Percentiles rank a stretch among this genome's conserved stretches.
Evolutionary conservation across 2,888 invertebrate species (phyloP).

Genomic region (Stratiomys singularior): DNA sequence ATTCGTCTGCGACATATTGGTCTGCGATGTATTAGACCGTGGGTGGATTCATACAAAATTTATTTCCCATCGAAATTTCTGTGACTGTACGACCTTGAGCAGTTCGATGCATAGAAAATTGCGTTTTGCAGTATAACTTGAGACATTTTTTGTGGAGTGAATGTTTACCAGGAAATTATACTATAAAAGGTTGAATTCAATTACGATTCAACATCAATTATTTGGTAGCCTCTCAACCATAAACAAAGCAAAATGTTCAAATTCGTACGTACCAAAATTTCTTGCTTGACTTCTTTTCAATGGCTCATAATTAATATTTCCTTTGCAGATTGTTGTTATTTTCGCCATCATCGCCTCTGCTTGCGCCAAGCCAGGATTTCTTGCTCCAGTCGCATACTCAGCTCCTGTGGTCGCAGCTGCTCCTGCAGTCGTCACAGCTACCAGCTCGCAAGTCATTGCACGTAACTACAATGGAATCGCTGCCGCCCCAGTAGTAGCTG

Average conservation of each 20-base stretch:
- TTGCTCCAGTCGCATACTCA: conserved; percentile 54
- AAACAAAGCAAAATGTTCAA: conserved; percentile 47
- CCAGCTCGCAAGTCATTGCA: conserved; percentile 73
- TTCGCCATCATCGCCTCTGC: conserved; percentile 56
- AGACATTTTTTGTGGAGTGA: too few relatives aligned
- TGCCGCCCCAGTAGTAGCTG: conserved; percentile 60
- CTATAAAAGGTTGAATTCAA: too few relatives aligned
- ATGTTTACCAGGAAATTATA: too few relatives aligned
- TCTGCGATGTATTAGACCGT: too few relatives aligned
- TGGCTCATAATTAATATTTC: too few relatives aligned
- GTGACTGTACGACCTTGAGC: too few relatives aligned
- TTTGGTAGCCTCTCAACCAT: not conserved
- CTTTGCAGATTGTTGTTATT: conserved; percentile 53
- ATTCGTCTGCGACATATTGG: too few relatives aligned
- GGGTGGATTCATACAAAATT: too few relatives aligned
- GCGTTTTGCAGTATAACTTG: too few relatives aligned
- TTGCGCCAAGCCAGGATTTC: conserved; percentile 50
- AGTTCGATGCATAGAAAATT: too few relatives aligned
- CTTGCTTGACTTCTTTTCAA: not conserved
- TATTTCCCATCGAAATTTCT: too few relatives aligned
- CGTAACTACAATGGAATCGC: conserved; percentile 72
- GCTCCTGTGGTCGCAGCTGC: conserved; percentile 65
- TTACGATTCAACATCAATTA: too few relatives aligned
- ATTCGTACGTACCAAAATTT: conserved; percentile 31
- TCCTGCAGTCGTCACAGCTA: conserved; percentile 68